Base-by-base conservation (phyloP, 2,888 invertebrate species). In the Atethmia centrago region DNA sequence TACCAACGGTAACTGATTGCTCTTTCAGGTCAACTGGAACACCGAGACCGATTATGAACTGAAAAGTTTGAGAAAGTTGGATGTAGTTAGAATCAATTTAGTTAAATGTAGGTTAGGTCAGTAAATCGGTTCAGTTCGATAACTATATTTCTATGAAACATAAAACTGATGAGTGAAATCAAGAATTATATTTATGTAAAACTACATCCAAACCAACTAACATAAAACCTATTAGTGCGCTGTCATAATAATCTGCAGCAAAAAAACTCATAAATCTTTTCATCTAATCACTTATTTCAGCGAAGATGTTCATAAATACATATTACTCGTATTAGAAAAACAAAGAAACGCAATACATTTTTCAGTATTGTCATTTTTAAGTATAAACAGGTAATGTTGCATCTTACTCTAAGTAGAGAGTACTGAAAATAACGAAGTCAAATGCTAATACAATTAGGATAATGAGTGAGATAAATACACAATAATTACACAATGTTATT, bases 1-100 rank as follows among this genome's bases (percentile, higher is more conserved):
- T 97, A 1, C 97, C 97, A 51, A 97, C 95, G 21, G 97, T 97
- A 10, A 97, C 97, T 83, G 97, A 95, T 83, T 97, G 95, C 88
- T 97, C 96, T 90, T 97, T 96, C 25, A 97, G 92, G 88, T 97
- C 97, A 45, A 97, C 97, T 3, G 97, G 97, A 42, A 97, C 94
- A 88, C 97, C 97, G 74, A 97, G 94, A 88, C 97, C 97, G 68
- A 97, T 96, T 83, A 97, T 97, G 85, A 97, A 96, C 97, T 98
- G 92, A 58, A 94, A 93, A 85, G 88, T 87, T 75, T 81, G 65
- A 58, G 61, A 78, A 75, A 79, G 72, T 79, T 70, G 42, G 10
- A 9, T 25, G 21, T 55, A 42, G 77, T 85, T 72, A 72, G 64
- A 65, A 61, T 70, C 61, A 75, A 73, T 77, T 82, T 77, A 53